Base-by-base conservation (phyloP, 2,113 vertebrate genomes). In the Nothobranchius furzeri region DNA sequence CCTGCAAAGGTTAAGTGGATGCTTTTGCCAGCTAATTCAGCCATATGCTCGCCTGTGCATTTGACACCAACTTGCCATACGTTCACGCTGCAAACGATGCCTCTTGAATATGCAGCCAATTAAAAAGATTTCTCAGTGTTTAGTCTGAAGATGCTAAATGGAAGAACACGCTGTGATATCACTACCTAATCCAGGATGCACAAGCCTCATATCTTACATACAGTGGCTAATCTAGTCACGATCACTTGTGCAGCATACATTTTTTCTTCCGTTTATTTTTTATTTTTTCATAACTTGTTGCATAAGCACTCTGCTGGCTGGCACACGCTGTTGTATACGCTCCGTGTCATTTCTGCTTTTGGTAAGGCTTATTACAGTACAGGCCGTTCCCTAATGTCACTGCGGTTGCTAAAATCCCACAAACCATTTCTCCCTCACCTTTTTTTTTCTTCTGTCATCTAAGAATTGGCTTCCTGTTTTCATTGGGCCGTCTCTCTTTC, bases 381-480 rank as follows among this genome's bases (percentile, higher is more conserved):
- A 90, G 84, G 81, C 86, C 68, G 80, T 92, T 86, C 89, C 84
- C 89, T 85, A 88, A 87, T 89, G 79, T 87, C 84, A 87, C 85
- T 62, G 85, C 24, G 64, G 81, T 91, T 91, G 81, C 83, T 20
- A 82, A 92, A 91, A 93, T 76, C 66, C 70, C 79, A 79, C 84
- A 68, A 82, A 66, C 82, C 78, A 86, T 84, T 70, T 63, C 68
- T 76, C 67, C 60, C 72, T 37, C 48, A 24, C 58, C 2, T 86
- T 74, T 65, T 73, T 72, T 77, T 62, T 73, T 67, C 65, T 61
- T 55, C 59, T 87, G 84, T 91, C 81, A 89, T 91, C 89, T 88
- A 89, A 92, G 86, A 85, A 87, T 86, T 69, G 70, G 83, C 87
- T 93, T 94, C 93, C 92, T 93, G 92, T 92, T 94, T 92, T 91